Conservation (phyloP, 1,140 invertebrate genomes). For the Hyphantria cunea region DNA sequence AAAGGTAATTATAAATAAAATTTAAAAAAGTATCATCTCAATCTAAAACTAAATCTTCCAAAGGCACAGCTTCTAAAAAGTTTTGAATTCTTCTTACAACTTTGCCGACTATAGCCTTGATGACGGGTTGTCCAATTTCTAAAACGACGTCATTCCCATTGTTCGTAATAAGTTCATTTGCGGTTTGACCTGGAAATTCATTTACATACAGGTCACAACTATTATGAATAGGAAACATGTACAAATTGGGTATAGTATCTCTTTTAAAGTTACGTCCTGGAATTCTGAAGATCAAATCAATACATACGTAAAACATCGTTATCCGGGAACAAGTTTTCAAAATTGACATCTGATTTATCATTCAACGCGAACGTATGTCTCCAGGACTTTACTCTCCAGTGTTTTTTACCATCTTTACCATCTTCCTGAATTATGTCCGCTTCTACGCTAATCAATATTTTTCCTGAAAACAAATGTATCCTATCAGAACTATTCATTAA, state of each 20-base stretch:
- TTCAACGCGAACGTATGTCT: conserved; percentile 25
- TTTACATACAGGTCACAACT: not conserved
- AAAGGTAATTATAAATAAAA: no score
- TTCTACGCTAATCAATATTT: conserved; percentile 5
- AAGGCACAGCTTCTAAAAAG: conserved; percentile 22
- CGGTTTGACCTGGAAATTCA: conserved; percentile 25
- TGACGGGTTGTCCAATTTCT: conserved; percentile 28
- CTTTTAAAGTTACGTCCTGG: no score
- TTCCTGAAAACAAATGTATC: conserved; percentile 8
- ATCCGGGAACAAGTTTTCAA: conserved; percentile 43
- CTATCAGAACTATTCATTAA: no score
- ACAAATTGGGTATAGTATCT: no score
- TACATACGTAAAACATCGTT: conserved; percentile 27
- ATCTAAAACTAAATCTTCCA: conserved; percentile 16
- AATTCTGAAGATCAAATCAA: no score
- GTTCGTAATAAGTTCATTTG: conserved; percentile 19
- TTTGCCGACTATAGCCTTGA: conserved; percentile 17
- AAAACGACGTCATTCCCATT: conserved; percentile 33
- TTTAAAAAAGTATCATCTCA: no score
- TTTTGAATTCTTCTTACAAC: conserved; percentile 20
- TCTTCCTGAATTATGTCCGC: not conserved
- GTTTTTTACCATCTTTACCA: conserved; percentile 39
- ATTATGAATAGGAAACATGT: no score
- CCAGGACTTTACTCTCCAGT: conserved; percentile 40
- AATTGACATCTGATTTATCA: conserved; percentile 42